Evolutionary conservation across 2,113 vertebrate genomes (phyloP), one percentile per base, ranked within the genome.

Genomic region (Phoenicopterus ruber): DNA sequence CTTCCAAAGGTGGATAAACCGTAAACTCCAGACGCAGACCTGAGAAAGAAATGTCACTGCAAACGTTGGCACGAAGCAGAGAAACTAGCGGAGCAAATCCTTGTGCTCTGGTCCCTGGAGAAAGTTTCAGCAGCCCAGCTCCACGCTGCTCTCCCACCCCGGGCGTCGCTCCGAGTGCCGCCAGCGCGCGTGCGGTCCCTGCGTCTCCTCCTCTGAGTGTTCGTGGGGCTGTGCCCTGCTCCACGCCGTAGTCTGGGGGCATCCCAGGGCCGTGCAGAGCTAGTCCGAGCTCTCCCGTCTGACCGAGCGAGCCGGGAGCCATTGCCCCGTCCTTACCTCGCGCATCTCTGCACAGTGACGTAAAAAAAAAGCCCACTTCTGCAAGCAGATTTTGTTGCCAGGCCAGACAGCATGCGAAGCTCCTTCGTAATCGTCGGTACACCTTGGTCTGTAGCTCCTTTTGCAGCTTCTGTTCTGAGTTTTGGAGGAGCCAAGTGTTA

Each of bases 131-230:
- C 59, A 70, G 31, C 18, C 20, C 62, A 80, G 38, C 29, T 59
- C 58, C 2, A 1, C 40, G 22, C 65, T 57, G 47, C 11, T 54
- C 9, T 70, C 15, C 28, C 58, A 54, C 17, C 14, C 17, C 20
- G 50, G 59, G 25, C 38, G 59, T 42, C 1, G 0, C 10, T 15
- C 38, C 0, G 0, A 62, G 66, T 4, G 42, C 42, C 3, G 3
- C 5, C 14, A 71, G 6, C 1, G 0, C 69, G 13, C 0, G 1
- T 5, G 15, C 57, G 10, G 22, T 7, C 20, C 63, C 36, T 36
- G 29, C 15, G 6, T 29, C 44, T 42, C 32, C 81, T 79, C 10
- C 20, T 83, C n/a, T 2, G 3, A 14, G 12, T 5, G 31, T 11
- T 52, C 1, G 0, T 17, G 46, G 14, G 28, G 16, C 40, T 71